These are phyloP conservation scores for Elysia crispata DNA, from an alignment of 2,888 invertebrate genomes.

Conservation along the genomic window DNA sequence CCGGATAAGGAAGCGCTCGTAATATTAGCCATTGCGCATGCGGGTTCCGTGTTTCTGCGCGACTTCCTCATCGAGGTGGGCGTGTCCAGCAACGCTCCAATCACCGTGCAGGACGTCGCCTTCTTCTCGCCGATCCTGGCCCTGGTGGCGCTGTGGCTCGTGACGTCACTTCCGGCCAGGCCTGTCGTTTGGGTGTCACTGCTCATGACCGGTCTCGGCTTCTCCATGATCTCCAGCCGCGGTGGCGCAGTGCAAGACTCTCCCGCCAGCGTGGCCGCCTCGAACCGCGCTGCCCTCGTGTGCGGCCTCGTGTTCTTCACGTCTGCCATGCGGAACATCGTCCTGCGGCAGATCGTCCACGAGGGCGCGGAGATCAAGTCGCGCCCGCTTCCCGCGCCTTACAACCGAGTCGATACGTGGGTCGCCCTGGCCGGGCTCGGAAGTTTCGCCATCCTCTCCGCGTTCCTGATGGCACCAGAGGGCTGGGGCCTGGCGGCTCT, in stretches of 20 bases:
- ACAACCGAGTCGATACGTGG: too few species aligned
- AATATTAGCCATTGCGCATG: slow-evolving; percentile 29
- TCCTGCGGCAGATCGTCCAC: slow-evolving; percentile 28
- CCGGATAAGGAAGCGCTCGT: slow-evolving; percentile 38
- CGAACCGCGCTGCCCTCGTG: slow-evolving; percentile 39
- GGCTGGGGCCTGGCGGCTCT: slow-evolving; percentile 14
- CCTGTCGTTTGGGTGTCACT: slow-evolving; percentile 2
- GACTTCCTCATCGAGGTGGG: slow-evolving; percentile 40
- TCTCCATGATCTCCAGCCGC: slow-evolving; percentile 35
- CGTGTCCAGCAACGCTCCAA: background rate
- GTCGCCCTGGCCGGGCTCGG: background rate
- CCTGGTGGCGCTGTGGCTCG: slow-evolving; percentile 28
- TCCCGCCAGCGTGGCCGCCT: background rate
- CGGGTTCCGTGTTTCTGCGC: slow-evolving; percentile 32
- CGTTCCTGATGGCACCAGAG: background rate
- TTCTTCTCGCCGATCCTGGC: slow-evolving; percentile 31
- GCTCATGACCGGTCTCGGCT: background rate
- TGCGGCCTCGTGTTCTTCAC: slow-evolving; percentile 11
- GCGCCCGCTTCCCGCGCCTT: too few species aligned
- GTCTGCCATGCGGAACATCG: slow-evolving; percentile 37
- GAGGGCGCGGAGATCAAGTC: too few species aligned
- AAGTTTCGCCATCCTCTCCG: background rate
- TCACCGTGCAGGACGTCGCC: background rate
- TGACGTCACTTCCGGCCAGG: slow-evolving; percentile 21
- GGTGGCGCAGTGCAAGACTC: background rate